Conservation (phyloP, 2,113 vertebrate species). For the Malurus alboscapulatus region DNA sequence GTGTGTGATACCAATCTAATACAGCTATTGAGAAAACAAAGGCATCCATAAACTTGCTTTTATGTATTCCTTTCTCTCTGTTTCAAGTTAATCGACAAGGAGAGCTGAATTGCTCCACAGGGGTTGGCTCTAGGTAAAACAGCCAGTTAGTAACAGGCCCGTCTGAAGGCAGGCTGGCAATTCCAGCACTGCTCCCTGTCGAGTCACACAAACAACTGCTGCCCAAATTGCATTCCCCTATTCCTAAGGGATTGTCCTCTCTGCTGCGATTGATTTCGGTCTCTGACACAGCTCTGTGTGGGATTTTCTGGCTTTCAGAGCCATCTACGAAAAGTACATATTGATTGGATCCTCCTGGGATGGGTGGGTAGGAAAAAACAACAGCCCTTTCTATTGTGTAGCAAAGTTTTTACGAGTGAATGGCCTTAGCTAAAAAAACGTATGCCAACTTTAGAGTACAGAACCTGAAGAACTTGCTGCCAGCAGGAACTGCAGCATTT, state of each 20-base stretch:
- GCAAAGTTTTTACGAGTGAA: not conserved
- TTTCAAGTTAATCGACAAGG: not conserved
- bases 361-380: not conserved
- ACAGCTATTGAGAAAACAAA: not conserved
- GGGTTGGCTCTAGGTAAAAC: not conserved
- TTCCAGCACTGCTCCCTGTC: not conserved
- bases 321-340: not conserved
- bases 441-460: not conserved
- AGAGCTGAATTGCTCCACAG: not conserved
- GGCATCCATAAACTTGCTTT: not conserved
- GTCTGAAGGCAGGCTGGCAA: not conserved
- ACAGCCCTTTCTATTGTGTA: not conserved
- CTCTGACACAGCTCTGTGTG: not conserved
- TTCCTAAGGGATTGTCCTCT: not conserved
- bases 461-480: not conserved
- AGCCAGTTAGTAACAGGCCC: not conserved
- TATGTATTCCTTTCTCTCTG: not conserved
- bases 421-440: not conserved
- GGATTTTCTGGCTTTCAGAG: conserved; percentile 2
- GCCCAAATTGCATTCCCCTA: not conserved
- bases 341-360: not conserved
- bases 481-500: not conserved
- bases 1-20: not conserved
- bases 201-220: not conserved
- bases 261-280: not conserved